These are phyloP conservation scores for Brachionus manjavacas DNA, from an alignment of 1,140 invertebrate species.

Conservation along the genomic window DNA sequence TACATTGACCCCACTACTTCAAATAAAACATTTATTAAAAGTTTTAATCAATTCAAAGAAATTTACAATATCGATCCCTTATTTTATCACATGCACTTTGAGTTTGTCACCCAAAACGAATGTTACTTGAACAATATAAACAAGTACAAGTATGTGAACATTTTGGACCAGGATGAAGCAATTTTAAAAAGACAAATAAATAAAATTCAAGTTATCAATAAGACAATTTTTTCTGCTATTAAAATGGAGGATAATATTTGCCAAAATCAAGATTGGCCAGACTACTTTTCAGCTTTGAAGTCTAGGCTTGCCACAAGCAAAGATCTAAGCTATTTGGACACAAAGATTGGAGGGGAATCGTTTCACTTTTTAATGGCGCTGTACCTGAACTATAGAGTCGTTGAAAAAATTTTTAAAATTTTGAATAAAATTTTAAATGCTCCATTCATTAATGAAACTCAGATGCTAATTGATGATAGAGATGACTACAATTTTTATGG, in stretches of 20 bases:
- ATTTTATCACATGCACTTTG: constrained; percentile 12
- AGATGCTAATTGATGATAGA: not conserved
- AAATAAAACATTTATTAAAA: not conserved
- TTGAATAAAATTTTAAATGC: not conserved
- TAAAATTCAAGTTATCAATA: not conserved
- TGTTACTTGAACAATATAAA: not conserved
- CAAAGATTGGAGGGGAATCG: not conserved
- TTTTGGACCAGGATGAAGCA: not conserved
- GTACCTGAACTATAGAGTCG: not conserved
- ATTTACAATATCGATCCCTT: constrained; percentile 1
- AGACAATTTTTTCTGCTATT: not conserved
- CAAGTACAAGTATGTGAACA: not conserved
- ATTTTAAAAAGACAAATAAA: not conserved
- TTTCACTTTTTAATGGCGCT: not conserved
- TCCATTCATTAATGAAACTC: not conserved
- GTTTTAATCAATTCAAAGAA: not conserved
- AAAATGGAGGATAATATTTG: not conserved
- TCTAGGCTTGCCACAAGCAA: not conserved
- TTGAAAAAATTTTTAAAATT: not conserved
- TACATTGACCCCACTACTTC: not conserved
- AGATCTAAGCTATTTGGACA: not conserved
- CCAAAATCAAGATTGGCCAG: not conserved
- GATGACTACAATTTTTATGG: not conserved
- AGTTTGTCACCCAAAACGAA: constrained; percentile 4
- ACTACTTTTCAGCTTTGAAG: not conserved